Evolutionary conservation across 1,140 invertebrate genomes (phyloP).

Genomic region (Trichoplusia ni): DNA sequence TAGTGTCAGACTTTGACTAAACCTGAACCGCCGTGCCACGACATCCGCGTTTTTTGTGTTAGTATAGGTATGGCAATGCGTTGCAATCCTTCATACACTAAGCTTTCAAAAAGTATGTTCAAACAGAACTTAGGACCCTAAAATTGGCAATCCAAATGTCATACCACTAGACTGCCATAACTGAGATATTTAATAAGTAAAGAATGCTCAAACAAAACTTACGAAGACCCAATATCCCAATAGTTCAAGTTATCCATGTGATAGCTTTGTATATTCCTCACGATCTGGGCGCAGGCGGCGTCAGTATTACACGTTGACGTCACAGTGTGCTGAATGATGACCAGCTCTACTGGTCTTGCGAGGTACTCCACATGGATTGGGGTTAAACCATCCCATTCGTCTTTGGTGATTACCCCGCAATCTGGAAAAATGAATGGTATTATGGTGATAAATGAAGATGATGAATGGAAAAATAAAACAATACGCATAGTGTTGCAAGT

Average conservation of each 20-base stretch:
- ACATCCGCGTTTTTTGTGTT: no score
- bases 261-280: constrained; percentile 83
- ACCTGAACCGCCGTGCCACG: no score
- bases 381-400: constrained; percentile 70
- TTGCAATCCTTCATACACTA: no score
- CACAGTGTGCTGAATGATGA: constrained; percentile 88
- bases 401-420: constrained; percentile 52
- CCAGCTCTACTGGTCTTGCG: constrained; percentile 82
- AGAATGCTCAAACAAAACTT: constrained; percentile 56
- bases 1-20: no score
- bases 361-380: constrained; percentile 80
- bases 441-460: not conserved
- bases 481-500: not conserved
- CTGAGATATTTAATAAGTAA: no score
- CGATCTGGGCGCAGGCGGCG: constrained; percentile 72
- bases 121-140: no score
- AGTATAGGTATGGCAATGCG: no score
- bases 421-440: constrained; percentile 31
- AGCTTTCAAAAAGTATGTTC: no score
- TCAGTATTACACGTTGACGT: constrained; percentile 82
- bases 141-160: no score
- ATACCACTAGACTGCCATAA: no score
- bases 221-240: constrained; percentile 85
- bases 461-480: not conserved
- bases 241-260: constrained; percentile 84